These are phyloP conservation scores for Cyclopterus lumpus DNA, from an alignment of 2,797 vertebrate genomes.

Conservation along the genomic window DNA sequence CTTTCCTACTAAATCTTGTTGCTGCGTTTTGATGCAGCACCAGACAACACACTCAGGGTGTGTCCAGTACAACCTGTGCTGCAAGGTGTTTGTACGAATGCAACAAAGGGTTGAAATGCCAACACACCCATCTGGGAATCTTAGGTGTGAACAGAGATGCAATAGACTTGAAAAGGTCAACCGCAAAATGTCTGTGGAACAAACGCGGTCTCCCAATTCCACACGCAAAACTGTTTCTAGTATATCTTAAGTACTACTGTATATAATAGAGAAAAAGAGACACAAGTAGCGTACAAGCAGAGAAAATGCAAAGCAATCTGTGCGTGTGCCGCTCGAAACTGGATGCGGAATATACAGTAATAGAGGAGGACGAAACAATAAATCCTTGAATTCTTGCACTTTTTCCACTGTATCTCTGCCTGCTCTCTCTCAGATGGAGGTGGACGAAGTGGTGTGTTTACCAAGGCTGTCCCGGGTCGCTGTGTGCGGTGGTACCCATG, in stretches of 20 bases:
- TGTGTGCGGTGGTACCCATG: constrained; percentile 88
- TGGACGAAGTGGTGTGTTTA: constrained; percentile 56
- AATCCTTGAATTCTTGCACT: neutral
- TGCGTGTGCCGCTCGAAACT: neutral
- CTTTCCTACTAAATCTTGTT: neutral
- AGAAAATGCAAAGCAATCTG: neutral
- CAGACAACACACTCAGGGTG: neutral
- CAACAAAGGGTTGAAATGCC: neutral
- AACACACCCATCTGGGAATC: neutral
- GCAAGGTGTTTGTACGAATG: neutral
- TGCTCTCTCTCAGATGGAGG: constrained; percentile 64
- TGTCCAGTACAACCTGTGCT: neutral
- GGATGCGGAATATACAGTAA: neutral
- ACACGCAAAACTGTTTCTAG: too few relatives aligned
- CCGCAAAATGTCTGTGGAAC: neutral
- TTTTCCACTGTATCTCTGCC: neutral
- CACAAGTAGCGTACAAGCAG: neutral
- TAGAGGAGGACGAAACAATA: neutral
- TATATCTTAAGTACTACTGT: too few relatives aligned
- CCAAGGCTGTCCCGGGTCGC: constrained; percentile 81
- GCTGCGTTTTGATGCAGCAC: neutral
- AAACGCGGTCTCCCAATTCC: neutral
- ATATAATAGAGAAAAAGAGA: constrained; percentile 18
- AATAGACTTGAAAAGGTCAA: neutral
- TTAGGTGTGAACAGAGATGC: neutral